Percentiles rank a stretch among this genome's conserved stretches.
Conservation (phyloP, 92 coral and sea anemone species). For the Porites lobata region DNA sequence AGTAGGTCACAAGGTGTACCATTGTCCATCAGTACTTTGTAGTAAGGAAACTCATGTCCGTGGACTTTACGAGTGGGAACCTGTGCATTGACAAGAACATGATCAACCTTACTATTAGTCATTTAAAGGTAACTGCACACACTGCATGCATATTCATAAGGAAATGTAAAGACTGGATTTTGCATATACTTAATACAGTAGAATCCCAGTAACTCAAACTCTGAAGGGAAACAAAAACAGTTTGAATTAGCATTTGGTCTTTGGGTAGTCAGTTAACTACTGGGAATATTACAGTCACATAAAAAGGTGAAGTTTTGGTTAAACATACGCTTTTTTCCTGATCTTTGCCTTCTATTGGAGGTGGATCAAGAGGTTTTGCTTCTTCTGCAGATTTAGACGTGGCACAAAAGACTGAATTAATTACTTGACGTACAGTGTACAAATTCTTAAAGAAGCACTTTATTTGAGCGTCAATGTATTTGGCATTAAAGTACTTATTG, state of each 20-base stretch:
- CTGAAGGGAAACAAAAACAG: too few relatives aligned
- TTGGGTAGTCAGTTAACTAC: too few relatives aligned
- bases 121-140: too few relatives aligned
- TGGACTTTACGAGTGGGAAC: conserved; percentile 90
- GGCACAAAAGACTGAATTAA: neutral
- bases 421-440: too few relatives aligned
- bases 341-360: conserved; percentile 22
- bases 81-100: conserved; percentile 37
- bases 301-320: neutral
- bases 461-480: too few relatives aligned
- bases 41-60: conserved; percentile 92
- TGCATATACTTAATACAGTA: too few relatives aligned
- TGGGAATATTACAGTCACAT: neutral
- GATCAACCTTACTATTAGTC: neutral
- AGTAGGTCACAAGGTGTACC: conserved; percentile 95
- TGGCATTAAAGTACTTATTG: too few relatives aligned
- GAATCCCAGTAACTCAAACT: too few relatives aligned
- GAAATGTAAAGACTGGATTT: too few relatives aligned
- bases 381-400: neutral
- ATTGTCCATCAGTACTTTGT: conserved; percentile 84
- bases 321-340: conserved; percentile 13
- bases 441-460: too few relatives aligned
- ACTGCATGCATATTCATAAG: too few relatives aligned
- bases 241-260: too few relatives aligned
- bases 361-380: conserved; percentile 19